Base-by-base conservation (phyloP, 2,113 vertebrate species). In the Labeo rohita region DNA sequence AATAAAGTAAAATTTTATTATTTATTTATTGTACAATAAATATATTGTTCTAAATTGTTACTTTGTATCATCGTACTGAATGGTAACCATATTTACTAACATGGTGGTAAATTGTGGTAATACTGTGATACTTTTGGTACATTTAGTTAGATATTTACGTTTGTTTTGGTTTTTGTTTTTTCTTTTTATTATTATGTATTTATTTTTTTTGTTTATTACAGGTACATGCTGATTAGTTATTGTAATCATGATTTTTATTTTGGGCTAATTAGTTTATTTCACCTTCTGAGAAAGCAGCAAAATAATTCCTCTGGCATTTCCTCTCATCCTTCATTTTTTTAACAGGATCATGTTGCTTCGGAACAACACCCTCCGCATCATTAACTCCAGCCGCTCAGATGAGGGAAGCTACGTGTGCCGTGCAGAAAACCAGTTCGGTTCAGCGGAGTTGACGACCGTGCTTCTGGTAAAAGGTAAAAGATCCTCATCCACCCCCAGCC, bases 381-480 rank as follows among this genome's bases (percentile, higher is more conserved):
- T 96, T 87, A 99, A 98, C 87, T 95, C 96, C 92, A 96, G 97
- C 84, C 97, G 96, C 86, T 94, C 95, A 13, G 98, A 99, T 86
- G 97, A 99, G 92, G 98, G 98, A 61, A 95, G 90, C 77, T 99
- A 98, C 23, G 85, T 94, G 86, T 99, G 98, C 91, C 95, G 91
- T 88, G 97, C 96, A 2, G 96, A 97, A 91, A 99, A 99, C 90
- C 88, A 97, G 90, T 96, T 99, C 90, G 98, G 98, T 87, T 96
- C 95, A 10, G 97, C 98, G 50, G 97, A 97, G 94, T 96, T 98
- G 90, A 90, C 93, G 88, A 95, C 96, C 87, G 94, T 94, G 1
- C 85, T 99, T 66, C 97, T 95, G 92, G 96, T 99, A 87, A 98
- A 98, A 98, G 98, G 98, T 99, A 96, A 94, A 91, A 77, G 88